Evolutionary conservation across 1,140 invertebrate genomes (phyloP), one percentile per base, ranked within the genome.

Genomic region (Samia ricini): DNA sequence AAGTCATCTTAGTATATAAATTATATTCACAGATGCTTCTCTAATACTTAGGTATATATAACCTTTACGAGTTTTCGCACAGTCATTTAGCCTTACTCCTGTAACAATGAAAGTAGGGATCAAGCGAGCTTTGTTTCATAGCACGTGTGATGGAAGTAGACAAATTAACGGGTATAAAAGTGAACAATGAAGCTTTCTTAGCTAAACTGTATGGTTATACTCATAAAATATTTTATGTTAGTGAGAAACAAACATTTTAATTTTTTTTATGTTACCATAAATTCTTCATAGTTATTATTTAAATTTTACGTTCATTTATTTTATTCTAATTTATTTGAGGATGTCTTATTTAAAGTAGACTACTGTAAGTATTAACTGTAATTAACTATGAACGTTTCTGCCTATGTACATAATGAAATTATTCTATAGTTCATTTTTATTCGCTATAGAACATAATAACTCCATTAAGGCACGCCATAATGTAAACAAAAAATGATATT

Each of bases 1-100:
- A 67, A 67, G 64, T 76, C 74, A 76, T 73, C 61, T 64, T 57
- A 54, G 15, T 29, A n/a, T 15, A 36, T 66, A 26, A 62, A 42
- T 42, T 42, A 10, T 42, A 42, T 54, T 57, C 33, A 42, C 48
- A 19, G 21, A 63, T n/a, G 22, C 22, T 0, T 4, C 5, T 56
- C n/a, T 7, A 18, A 56, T 36, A 56, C 55, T 20, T 19, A 21
- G 12, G 19, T 49, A 19, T 10, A 42, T 42, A 49, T 49, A 19
- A 49, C n/a, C n/a, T n/a, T n/a, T n/a, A n/a, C n/a, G n/a, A 42
- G 33, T 4, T 55, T 55, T 55, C 6, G 52, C 52, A n/a, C 23
- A 55, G 52, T 55, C 21, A 55, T 55, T 24, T 55, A 18, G 12
- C 52, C 12, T 55, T 55, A 55, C 12, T 55, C 22, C 12, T 24